Conservation (phyloP, 2,888 invertebrate species). For the Pyrgus malvae region DNA sequence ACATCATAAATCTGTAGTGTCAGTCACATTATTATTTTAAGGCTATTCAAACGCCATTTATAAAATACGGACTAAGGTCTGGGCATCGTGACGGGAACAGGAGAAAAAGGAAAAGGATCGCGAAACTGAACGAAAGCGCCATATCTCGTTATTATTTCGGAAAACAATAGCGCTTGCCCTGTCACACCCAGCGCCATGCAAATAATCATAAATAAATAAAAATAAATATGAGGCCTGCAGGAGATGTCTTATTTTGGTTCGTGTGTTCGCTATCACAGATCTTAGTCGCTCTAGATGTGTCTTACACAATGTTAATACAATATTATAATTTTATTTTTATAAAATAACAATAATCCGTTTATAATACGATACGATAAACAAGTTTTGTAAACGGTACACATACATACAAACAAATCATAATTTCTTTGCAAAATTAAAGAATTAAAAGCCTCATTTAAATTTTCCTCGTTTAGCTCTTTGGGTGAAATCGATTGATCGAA, state of each 20-base stretch:
- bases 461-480: too few species aligned
- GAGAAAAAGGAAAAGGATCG: slow-evolving; percentile 47
- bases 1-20: slow-evolving; percentile 49
- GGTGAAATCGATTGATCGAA: too few species aligned
- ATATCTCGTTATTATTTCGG: slow-evolving; percentile 78
- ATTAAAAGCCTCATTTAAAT: too few species aligned
- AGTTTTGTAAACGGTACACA: too few species aligned
- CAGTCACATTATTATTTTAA: slow-evolving; percentile 55
- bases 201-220: slow-evolving; percentile 81
- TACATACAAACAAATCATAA: too few species aligned
- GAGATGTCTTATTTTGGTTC: slow-evolving; percentile 72
- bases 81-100: slow-evolving; percentile 59
- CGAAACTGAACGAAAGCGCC: slow-evolving; percentile 63
- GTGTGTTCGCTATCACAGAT: slow-evolving; percentile 47
- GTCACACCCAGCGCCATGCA: slow-evolving; percentile 78
- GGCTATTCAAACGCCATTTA: slow-evolving; percentile 69
- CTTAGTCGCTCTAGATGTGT: slow-evolving; percentile 41
- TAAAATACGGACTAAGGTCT: slow-evolving; percentile 54
- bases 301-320: not conserved
- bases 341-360: too few species aligned
- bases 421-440: too few species aligned
- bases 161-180: slow-evolving; percentile 75
- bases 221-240: slow-evolving; percentile 69
- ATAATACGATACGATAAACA: too few species aligned
- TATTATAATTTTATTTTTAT: too few species aligned